Percentiles rank a stretch among this genome's conserved stretches.
These are phyloP conservation scores for Patella depressa DNA, from an alignment of 2,888 invertebrate species.

Conservation along the genomic window DNA sequence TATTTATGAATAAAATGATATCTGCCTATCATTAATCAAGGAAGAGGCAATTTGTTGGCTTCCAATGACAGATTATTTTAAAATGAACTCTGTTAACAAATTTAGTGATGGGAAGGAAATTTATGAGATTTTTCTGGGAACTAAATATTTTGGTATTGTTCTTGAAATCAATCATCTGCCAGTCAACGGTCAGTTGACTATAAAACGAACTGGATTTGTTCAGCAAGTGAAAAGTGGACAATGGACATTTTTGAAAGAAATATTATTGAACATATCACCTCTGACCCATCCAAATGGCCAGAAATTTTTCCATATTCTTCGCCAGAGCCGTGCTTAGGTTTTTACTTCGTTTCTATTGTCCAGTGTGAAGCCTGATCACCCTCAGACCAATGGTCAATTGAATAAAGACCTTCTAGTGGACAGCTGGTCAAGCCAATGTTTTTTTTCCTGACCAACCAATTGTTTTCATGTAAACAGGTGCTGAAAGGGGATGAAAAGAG, in stretches of 20 bases:
- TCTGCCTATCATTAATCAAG: no score
- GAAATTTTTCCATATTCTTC: constrained; percentile 5
- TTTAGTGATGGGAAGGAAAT: no score
- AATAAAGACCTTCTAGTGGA: not conserved
- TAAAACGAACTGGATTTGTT: not conserved
- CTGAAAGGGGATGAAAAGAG: not conserved
- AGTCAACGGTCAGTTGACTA: not conserved
- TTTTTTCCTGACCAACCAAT: not conserved
- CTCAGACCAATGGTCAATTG: not conserved
- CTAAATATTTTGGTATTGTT: not conserved
- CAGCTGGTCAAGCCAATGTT: not conserved
- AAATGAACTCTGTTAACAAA: no score
- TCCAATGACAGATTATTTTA: no score
- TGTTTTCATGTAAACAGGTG: not conserved
- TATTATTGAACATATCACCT: constrained; percentile 1
- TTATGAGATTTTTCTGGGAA: not conserved
- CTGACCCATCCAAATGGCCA: not conserved
- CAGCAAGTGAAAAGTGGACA: not conserved
- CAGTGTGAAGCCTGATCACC: not conserved
- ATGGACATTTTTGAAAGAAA: not conserved
- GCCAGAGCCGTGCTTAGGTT: not conserved
- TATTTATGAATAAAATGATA: no score
- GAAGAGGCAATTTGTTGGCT: no score
- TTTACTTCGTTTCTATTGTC: not conserved
- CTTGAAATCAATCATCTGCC: constrained; percentile 1